phyloP scores from a whole-genome alignment of 35 echinoderm and acorn worm genomes.

The Ophiothrix spiculata region DNA sequence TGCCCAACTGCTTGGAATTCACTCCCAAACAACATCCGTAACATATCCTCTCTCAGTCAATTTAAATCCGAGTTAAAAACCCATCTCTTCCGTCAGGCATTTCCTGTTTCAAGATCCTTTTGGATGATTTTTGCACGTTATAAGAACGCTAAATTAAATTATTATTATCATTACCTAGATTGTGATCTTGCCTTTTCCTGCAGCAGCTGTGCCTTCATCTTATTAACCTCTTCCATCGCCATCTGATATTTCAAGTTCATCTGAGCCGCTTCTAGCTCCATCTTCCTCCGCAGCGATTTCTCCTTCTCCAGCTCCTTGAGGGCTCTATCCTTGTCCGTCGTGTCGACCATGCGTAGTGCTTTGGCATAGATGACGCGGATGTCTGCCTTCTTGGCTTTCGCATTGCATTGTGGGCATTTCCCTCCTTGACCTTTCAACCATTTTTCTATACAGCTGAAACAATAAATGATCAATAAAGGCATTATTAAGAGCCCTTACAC shows the following conservation, averaged over 20 bases:
- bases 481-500: too few relatives aligned
- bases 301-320: slow-evolving; percentile 75
- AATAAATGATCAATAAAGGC: too few relatives aligned
- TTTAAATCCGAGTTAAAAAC: too few relatives aligned
- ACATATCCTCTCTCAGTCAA: too few relatives aligned
- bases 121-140: too few relatives aligned
- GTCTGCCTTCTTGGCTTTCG: slow-evolving; percentile 91
- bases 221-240: slow-evolving; percentile 86
- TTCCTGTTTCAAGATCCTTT: too few relatives aligned
- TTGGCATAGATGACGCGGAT: slow-evolving; percentile 90
- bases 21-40: too few relatives aligned
- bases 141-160: too few relatives aligned
- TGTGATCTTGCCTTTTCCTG: slow-evolving; percentile 28
- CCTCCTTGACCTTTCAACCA: slow-evolving; percentile 84
- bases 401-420: slow-evolving; percentile 96
- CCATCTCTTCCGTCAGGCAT: too few relatives aligned
- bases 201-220: slow-evolving; percentile 59
- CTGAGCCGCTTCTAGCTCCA: slow-evolving; percentile 82
- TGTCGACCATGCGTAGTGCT: slow-evolving; percentile 72
- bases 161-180: background rate
- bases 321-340: slow-evolving; percentile 82
- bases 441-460: slow-evolving; percentile 81
- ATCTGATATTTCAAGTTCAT: slow-evolving; percentile 65
- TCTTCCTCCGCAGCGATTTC: slow-evolving; percentile 75
- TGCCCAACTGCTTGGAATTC: too few relatives aligned